Base-by-base conservation (phyloP, 2,888 invertebrate species). In the Hedya salicella region DNA sequence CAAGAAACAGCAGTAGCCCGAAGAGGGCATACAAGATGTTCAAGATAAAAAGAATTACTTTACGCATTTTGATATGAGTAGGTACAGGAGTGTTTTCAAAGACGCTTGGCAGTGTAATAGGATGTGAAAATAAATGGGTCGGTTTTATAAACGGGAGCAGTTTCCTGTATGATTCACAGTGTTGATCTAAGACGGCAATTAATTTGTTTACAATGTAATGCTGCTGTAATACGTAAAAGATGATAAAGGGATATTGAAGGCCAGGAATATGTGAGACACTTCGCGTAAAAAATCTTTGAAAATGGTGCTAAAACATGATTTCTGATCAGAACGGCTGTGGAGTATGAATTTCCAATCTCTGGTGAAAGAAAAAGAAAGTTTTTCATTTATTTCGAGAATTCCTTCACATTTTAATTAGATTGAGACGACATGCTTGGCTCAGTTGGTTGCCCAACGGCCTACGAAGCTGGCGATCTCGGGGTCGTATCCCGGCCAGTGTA, bases 11-110 rank as follows among this genome's bases (percentile, higher is more conserved):
- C 2, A 42, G 40, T 1, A 66, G 40, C 36, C 66, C 66, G 48
- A 60, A 54, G 1, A 66, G 19, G 48, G 66, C 60, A 42, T 66
- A 66, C n/a, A 49, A 14, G 6, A 61, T 16, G 30, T 66, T 66
- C 1, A 66, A 6, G 2, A 66, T 54, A 32, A 32, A 48, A 54
- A 66, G 53, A 2, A 61, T 61, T 48, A 66, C 61, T 61, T 61
- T 66, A 46, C 60, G 48, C 66, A 66, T 66, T 48, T 57, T 65
- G 50, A 3, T 39, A 9, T 32, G 21, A 16, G 8, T n/a, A n/a
- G n/a, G n/a, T 9, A 39, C 11, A 46, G 25, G 53, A 53, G 48
- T 36, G 42, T 19, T 19, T 42, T 16, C 46, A 21, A 11, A 32
- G 54, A 32, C 9, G 40, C 3, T 6, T 17, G 21, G 59, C 59